A percentile compares a stretch with the other conserved stretches of the same genome.
phyloP scores from a whole-genome alignment of 2,797 vertebrate species.

The Prunella strophiata region DNA sequence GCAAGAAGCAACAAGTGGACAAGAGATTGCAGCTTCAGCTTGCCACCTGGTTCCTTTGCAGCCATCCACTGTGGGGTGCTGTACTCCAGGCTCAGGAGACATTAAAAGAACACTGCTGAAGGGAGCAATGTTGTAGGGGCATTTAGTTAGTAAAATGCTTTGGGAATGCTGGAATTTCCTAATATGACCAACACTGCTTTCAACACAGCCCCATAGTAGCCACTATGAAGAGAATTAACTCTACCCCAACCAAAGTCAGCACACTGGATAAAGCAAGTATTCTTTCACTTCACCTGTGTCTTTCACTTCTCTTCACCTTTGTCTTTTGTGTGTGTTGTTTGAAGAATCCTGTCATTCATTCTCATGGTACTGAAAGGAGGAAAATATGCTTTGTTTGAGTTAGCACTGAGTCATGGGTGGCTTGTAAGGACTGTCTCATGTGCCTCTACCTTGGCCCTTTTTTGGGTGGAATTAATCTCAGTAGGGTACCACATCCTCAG shows the following conservation, averaged over 20 bases:
- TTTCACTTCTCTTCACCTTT: neutral
- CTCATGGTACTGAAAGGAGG: neutral
- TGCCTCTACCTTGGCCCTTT: neutral
- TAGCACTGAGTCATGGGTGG: rapidly evolving
- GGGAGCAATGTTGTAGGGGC: neutral
- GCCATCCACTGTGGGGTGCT: conserved; percentile 15
- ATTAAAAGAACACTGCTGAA: neutral
- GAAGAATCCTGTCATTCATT: neutral
- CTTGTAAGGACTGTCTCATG: neutral
- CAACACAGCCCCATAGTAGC: neutral
- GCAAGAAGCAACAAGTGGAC: neutral
- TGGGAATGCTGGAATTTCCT: neutral
- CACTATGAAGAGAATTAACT: neutral
- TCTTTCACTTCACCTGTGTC: neutral
- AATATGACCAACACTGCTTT: neutral
- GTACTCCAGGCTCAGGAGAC: neutral
- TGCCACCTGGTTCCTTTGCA: neutral
- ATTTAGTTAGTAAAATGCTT: neutral
- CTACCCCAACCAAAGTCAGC: neutral
- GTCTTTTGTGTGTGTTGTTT: neutral
- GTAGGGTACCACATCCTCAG: neutral
- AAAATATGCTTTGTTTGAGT: neutral
- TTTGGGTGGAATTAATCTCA: neutral
- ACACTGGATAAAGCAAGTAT: neutral
- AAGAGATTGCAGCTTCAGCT: neutral